Conservation (phyloP, 1,140 invertebrate species). For the Hestina assimilis region DNA sequence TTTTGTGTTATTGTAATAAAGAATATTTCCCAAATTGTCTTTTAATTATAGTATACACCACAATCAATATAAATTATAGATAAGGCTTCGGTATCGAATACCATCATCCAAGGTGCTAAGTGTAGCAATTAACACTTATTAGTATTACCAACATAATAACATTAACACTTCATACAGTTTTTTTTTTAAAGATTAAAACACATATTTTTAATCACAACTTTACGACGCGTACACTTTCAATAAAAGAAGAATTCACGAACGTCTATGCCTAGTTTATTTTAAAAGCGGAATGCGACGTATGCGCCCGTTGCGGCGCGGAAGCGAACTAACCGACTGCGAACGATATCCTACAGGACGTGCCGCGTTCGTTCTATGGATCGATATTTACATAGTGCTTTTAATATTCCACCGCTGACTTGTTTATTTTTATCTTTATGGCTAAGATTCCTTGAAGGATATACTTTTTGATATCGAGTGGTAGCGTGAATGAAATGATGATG, state of each 20-base stretch:
- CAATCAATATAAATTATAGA: constrained; percentile 5
- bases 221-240: neutral
- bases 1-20: too few species aligned
- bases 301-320: constrained; percentile 60
- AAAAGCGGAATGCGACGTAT: constrained; percentile 57
- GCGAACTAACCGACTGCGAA: constrained; percentile 55
- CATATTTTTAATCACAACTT: neutral
- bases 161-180: neutral
- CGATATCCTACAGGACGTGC: constrained; percentile 72
- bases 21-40: too few species aligned
- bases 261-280: constrained; percentile 5
- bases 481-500: constrained; percentile 8
- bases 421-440: constrained; percentile 54
- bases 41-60: constrained; percentile 5
- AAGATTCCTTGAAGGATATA: constrained; percentile 33
- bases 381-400: constrained; percentile 76
- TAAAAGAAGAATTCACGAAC: constrained; percentile 10
- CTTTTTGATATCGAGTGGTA: constrained; percentile 25
- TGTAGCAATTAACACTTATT: constrained; percentile 10
- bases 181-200: too few species aligned
- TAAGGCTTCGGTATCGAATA: constrained; percentile 26
- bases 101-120: constrained; percentile 7
- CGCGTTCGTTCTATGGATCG: constrained; percentile 62
- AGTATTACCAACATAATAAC: neutral
- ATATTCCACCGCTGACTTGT: constrained; percentile 59